Base-by-base conservation (phyloP, 2,797 vertebrate species). In the Podarcis siculus region DNA sequence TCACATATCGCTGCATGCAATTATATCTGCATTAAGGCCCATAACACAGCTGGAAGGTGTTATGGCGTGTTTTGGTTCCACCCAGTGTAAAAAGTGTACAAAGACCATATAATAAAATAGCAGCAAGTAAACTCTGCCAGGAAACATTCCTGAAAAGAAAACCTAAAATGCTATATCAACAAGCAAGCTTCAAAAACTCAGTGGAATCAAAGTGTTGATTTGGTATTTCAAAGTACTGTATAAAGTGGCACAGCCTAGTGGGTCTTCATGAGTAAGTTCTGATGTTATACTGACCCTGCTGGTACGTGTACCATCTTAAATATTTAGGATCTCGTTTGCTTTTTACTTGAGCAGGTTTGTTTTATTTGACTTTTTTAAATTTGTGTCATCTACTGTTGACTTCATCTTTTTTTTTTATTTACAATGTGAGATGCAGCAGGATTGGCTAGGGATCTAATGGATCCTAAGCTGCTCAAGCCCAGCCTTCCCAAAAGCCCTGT, bases 101-200 rank as follows among this genome's bases (percentile, higher is more conserved):
- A 35, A 72, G 32, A 35, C 73, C 35, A 75, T 39, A 39, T 75
- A 10, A 85, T 77, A 66, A 12, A 19, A 45, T 37, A n/a, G 8
- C 55, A 79, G 27, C 77, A 55, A 42, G 13, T 2, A n/a, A 49
- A 30, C 12, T n/a, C 5, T 32, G 5, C 23, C 42, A 79, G 10
- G 30, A 79, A 79, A 79, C 49, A 80, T 58, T 58, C 77, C 42
- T 80, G 64, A 80, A 58, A 86, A 67, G 21, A 21, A 80, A 86
- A 71, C 45, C 64, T 69, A 69, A 79, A 67, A 78, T 86, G 45
- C 58, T 49, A 3, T 49, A 49, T 27, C 8, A 69, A 9, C 9
- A 35, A 27, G 1, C 15, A 42, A 79, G 13, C 61, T 67, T 32
- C 23, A 77, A 15, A 45, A 32, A 35, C 32, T 25, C 42, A 6